These are phyloP conservation scores for Dromiciops gliroides DNA, from an alignment of 2,113 vertebrate species.

Conservation along the genomic window DNA sequence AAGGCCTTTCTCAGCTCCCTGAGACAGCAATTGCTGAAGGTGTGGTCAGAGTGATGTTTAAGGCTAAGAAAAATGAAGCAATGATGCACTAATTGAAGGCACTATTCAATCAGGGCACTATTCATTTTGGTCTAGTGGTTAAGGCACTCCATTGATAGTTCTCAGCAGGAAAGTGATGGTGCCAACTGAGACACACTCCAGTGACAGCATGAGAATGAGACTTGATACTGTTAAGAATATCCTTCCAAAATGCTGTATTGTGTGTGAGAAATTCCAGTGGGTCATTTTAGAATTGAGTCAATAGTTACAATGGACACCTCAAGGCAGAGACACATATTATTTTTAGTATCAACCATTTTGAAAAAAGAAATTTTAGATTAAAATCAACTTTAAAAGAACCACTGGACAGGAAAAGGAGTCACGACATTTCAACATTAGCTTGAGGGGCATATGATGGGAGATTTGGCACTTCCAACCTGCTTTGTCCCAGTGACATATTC, in stretches of 20 bases:
- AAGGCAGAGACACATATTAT: not conserved
- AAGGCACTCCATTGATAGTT: slow-evolving; percentile 19
- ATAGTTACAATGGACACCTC: not conserved
- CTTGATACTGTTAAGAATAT: not conserved
- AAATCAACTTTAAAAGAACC: not conserved
- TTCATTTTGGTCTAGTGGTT: not conserved
- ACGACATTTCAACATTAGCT: not conserved
- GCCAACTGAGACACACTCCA: not conserved
- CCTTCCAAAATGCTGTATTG: not conserved
- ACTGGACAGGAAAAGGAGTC: not conserved
- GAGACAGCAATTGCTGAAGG: not conserved
- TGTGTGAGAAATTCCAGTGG: not conserved
- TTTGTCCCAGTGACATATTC: not conserved
- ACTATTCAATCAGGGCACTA: not conserved
- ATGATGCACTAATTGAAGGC: not conserved
- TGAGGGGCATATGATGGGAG: not conserved
- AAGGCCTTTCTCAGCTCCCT: not conserved
- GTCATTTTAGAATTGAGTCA: not conserved
- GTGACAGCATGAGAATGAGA: not conserved
- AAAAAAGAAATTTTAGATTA: not conserved
- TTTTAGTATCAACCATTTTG: not conserved
- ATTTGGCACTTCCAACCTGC: not conserved
- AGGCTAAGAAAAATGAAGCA: slow-evolving; percentile 24
- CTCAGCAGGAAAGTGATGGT: not conserved
- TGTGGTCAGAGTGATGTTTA: not conserved